Conservation (phyloP, 2,113 vertebrate species). For the Paramisgurnus dabryanus region DNA sequence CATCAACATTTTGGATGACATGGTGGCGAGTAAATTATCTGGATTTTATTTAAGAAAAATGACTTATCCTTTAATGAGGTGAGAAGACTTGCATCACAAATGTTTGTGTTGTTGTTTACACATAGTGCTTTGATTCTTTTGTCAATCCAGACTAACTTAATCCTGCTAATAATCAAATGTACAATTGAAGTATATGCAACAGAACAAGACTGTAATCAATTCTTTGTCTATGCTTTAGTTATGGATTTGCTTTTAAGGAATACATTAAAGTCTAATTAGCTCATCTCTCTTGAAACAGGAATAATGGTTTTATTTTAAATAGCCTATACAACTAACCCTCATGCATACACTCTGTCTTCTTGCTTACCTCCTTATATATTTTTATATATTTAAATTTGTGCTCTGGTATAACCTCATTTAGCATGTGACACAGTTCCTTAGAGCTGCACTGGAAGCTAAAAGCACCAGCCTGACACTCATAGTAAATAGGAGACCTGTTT, state of each 20-base stretch:
- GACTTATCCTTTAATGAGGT: not conserved
- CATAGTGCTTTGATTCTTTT: not conserved
- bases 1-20: no score
- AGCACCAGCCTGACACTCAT: constrained; percentile 7
- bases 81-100: not conserved
- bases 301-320: not conserved
- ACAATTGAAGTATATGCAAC: not conserved
- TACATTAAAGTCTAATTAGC: not conserved
- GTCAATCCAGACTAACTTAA: not conserved
- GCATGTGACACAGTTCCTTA: constrained; percentile 48
- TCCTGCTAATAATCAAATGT: not conserved
- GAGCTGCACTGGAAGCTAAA: constrained; percentile 32
- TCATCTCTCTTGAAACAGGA: not conserved
- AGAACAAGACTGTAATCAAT: no score
- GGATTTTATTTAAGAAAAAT: no score
- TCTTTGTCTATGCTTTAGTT: no score
- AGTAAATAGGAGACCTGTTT: constrained; percentile 42
- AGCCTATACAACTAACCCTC: not conserved
- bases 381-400: constrained; percentile 14
- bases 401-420: constrained; percentile 48
- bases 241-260: not conserved
- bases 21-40: no score
- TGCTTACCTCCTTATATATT: not conserved
- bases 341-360: not conserved
- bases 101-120: not conserved